Conservation (phyloP, 2,113 vertebrate species). For the Engystomops pustulosus region DNA sequence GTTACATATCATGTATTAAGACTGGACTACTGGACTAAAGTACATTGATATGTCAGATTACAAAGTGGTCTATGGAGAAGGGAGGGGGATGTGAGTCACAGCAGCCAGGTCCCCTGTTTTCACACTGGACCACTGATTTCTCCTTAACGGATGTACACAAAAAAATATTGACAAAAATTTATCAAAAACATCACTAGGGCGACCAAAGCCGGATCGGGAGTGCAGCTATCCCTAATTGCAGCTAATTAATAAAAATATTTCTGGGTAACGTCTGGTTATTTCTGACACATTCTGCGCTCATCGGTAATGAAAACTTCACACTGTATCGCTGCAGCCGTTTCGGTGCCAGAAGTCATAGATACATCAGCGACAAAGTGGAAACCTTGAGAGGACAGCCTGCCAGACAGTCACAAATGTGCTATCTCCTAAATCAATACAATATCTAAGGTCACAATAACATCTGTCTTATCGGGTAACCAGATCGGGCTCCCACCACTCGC, state of each 20-base stretch:
- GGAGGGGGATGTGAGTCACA: too few relatives aligned
- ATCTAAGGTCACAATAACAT: slow-evolving; percentile 43
- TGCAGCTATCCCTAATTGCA: neutral
- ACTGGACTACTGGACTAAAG: too few relatives aligned
- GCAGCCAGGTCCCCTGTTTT: too few relatives aligned
- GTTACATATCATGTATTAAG: too few relatives aligned
- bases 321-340: neutral
- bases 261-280: neutral
- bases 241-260: slow-evolving; percentile 6
- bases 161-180: too few relatives aligned
- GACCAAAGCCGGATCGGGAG: neutral
- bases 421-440: slow-evolving; percentile 40
- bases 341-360: slow-evolving; percentile 25
- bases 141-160: too few relatives aligned
- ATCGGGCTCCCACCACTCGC: neutral
- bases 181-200: neutral
- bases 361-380: slow-evolving; percentile 24
- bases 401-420: slow-evolving; percentile 35
- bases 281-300: neutral
- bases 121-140: too few relatives aligned
- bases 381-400: slow-evolving; percentile 31
- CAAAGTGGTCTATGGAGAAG: too few relatives aligned
- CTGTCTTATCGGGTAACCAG: slow-evolving; percentile 20
- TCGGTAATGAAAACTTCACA: slow-evolving; percentile 25
- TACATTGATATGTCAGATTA: too few relatives aligned